Base-by-base conservation (phyloP, 2,888 invertebrate species). In the Molanna angustata region DNA sequence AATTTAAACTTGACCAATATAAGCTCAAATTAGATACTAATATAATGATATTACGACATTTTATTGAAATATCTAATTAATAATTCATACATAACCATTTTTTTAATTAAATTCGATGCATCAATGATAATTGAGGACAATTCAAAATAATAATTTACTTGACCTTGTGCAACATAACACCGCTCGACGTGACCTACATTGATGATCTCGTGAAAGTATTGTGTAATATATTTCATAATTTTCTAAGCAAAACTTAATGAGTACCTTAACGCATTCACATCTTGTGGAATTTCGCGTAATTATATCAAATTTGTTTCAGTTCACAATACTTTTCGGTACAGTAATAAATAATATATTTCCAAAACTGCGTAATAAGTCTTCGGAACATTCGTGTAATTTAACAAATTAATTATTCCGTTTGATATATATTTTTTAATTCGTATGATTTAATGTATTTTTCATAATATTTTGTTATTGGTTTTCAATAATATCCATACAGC, bases 171-270 rank as follows among this genome's bases (percentile, higher is more conserved):
- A 41, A 35, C 14, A 43, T 35, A 48, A 37, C 45, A 54, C 19
- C 40, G 71, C 67, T 66, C 70, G 71, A 70, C 73, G 71, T 77
- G 76, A 76, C 76, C 76, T 76, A 77, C 72, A 73, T 77, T 75
- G 61, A 64, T 73, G 75, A 75, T 75, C 76, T 76, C 76, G 76
- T 75, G 76, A 77, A 77, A 76, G 75, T 76, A 76, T 77, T 76
- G 76, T 76, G 76, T 73, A 76, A 76, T 73, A 72, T 73, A 75
- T 76, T 75, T 76, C 74, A 74, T 73, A 73, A 77, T 74, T 74
- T 74, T 73, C 75, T 73, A 74, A 74, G 49, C 41, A 44, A 46
- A 49, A 54, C n/a, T n/a, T n/a, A n/a, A 46, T 42, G 54, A 46
- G 49, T 49, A 46, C 21, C n/a, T n/a, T n/a, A n/a, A n/a, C n/a